Base-by-base conservation (phyloP, 2,888 invertebrate species). In the Hyppa rectilinea region DNA sequence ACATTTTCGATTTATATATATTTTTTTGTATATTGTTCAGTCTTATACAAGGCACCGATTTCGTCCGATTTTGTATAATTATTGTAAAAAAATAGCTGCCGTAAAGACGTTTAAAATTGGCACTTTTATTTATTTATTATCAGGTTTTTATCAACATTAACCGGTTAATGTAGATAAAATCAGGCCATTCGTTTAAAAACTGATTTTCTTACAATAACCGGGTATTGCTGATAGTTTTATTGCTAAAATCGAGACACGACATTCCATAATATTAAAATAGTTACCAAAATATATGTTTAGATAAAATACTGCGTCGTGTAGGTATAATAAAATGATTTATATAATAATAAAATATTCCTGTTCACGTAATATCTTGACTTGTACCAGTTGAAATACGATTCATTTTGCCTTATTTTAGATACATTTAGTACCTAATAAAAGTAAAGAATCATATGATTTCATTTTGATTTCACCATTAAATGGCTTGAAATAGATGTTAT, bases 31-130 rank as follows among this genome's bases (percentile, higher is more conserved):
- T 73, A 83, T 78, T 90, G 40, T 79, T 85, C 94, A 94, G 93
- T 94, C 94, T 94, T 91, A 85, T 79, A 84, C 85, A 93, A 94
- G 94, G 94, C 94, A 94, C 94, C 91, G 85, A 91, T 89, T 85
- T 81, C 75, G 72, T 88, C 83, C 79, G 87, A 90, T 75, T 73
- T 79, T 84, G 71, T 88, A 86, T 74, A 83, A 77, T 77, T 79
- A 64, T 80, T 83, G 81, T 82, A 84, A 47, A 75, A 90, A 85
- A 72, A 81, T 80, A 83, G 88, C 87, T 88, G 90, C 88, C 88
- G 60, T 84, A 63, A 60, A 67, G 45, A 71, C 59, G n/a, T 61
- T 34, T 66, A 62, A 67, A 67, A 75, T 84, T 85, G 84, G 83
- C 84, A 85, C 85, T 58, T 78, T 80, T 20, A 36, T 52, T 80